Evolutionary conservation across 2,113 vertebrate genomes (phyloP).

Genomic region (Microcebus ravelobensis): DNA sequence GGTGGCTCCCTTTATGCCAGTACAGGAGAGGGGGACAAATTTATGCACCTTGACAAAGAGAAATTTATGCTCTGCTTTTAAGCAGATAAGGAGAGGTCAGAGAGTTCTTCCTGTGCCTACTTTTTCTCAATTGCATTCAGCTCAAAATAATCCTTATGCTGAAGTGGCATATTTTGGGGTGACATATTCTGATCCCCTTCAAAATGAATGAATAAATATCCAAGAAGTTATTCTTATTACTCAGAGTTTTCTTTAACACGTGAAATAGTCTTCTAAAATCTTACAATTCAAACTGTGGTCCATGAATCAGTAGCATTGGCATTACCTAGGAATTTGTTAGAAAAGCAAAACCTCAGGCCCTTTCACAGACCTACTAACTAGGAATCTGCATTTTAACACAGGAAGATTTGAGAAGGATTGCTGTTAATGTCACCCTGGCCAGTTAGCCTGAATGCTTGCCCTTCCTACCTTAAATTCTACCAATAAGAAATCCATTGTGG

Average conservation of each 20-base stretch:
- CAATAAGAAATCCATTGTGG: neutral
- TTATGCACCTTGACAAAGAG: neutral
- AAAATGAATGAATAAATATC: neutral
- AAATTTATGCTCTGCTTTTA: slow-evolving; percentile 27
- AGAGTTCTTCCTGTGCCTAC: neutral
- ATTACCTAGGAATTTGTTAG: neutral
- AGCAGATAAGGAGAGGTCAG: neutral
- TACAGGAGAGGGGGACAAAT: neutral
- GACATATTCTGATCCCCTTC: neutral
- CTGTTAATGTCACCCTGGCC: neutral
- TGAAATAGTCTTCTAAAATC: neutral
- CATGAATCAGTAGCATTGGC: neutral
- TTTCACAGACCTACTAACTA: neutral
- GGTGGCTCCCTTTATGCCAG: neutral
- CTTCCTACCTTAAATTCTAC: neutral
- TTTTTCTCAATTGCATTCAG: neutral
- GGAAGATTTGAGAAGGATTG: neutral
- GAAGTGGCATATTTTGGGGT: neutral
- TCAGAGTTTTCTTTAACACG: neutral
- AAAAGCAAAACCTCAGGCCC: neutral
- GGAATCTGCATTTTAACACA: neutral
- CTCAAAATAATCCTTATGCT: slow-evolving; percentile 22
- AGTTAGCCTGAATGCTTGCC: neutral
- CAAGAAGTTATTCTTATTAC: neutral
- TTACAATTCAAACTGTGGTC: neutral